These are phyloP conservation scores for Dryococelus australis DNA, from an alignment of 2,888 invertebrate genomes.

Conservation along the genomic window DNA sequence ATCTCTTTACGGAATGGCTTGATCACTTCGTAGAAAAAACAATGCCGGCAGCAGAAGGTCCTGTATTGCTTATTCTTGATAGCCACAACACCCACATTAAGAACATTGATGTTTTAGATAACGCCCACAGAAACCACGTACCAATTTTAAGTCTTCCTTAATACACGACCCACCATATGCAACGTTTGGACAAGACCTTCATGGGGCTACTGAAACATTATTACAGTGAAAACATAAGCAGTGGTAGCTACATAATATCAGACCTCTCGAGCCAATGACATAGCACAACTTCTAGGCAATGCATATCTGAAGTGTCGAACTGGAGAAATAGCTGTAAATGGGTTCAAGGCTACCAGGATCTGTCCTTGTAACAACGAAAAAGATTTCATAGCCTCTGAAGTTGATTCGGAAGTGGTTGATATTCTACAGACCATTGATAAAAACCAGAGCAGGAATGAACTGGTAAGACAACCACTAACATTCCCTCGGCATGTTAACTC, in stretches of 20 bases:
- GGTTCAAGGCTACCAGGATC: too few species aligned
- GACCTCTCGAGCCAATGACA: background rate
- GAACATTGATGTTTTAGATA: too few species aligned
- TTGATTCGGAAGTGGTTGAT: background rate
- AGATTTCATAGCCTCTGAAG: background rate
- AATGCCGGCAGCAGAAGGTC: background rate
- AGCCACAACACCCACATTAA: background rate
- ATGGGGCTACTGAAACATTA: background rate
- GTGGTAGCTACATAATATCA: background rate
- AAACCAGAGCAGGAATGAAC: too few species aligned
- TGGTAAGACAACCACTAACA: too few species aligned
- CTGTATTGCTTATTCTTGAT: constrained; percentile 12
- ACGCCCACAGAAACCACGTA: background rate
- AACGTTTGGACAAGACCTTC: background rate
- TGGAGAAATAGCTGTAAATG: too few species aligned
- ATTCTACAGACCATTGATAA: too few species aligned
- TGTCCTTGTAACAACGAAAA: too few species aligned
- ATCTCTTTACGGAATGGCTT: too few species aligned
- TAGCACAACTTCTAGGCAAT: background rate
- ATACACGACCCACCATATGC: background rate
- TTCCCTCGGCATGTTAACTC: too few species aligned
- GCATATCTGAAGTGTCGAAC: background rate
- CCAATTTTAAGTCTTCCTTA: background rate
- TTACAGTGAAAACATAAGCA: background rate
- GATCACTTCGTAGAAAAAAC: too few species aligned